Evolutionary conservation across 2,113 vertebrate species (phyloP).

Genomic region (Sphyrna mokarran): DNA sequence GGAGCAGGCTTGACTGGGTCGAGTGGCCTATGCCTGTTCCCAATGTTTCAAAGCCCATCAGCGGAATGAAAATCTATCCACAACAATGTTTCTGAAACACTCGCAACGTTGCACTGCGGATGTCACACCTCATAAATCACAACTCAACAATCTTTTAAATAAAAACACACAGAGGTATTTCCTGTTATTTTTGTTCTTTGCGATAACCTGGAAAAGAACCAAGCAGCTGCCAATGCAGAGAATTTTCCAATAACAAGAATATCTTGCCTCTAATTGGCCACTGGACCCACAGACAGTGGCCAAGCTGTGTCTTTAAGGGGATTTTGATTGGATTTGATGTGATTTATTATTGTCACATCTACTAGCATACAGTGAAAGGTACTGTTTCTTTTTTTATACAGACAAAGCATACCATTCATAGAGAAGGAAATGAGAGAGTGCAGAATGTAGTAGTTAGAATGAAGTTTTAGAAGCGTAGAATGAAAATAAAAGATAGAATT

Average conservation of each 20-base stretch:
- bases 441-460: too few species aligned
- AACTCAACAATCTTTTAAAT: neutral
- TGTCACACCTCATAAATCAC: neutral
- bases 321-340: too few species aligned
- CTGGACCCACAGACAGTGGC: neutral
- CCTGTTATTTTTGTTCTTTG: neutral
- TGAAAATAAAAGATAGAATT: too few species aligned
- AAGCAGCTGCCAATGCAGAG: neutral
- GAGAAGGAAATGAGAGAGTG: too few species aligned
- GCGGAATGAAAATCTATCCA: neutral
- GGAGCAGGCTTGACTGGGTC: too few species aligned
- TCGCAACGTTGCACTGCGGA: neutral
- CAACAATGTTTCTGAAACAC: neutral
- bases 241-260: constrained; percentile 29
- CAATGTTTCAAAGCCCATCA: neutral
- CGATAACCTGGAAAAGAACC: neutral
- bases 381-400: too few species aligned
- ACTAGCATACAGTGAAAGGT: too few species aligned
- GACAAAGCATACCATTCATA: too few species aligned
- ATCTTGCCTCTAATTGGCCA: neutral
- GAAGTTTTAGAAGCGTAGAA: too few species aligned
- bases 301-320: neutral
- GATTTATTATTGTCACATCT: too few species aligned
- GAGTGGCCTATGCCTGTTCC: too few species aligned
- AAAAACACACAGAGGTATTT: neutral